Conservation (phyloP, 2,113 vertebrate species). For the Rhombomys opimus region DNA sequence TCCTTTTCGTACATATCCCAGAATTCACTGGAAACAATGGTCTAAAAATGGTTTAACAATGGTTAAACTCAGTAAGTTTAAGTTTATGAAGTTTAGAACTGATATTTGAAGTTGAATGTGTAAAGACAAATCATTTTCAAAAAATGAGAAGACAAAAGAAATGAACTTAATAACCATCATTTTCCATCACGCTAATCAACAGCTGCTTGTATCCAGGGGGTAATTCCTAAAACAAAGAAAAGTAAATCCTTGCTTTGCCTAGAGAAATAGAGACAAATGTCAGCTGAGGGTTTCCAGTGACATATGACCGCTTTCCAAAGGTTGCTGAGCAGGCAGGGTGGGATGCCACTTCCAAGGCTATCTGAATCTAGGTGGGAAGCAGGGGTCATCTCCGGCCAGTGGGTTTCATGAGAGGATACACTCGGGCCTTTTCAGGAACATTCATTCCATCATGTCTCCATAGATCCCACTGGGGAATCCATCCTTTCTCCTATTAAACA, state of each 20-base stretch:
- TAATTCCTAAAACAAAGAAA: slow-evolving; percentile 34
- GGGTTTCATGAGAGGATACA: background rate
- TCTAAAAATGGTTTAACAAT: too few species aligned
- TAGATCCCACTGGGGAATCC: background rate
- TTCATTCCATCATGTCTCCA: background rate
- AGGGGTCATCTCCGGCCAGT: background rate
- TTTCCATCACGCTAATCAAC: background rate
- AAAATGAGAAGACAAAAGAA: slow-evolving; percentile 4
- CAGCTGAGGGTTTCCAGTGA: background rate
- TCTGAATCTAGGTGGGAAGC: background rate
- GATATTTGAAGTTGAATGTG: slow-evolving; percentile 16
- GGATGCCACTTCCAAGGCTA: too few species aligned
- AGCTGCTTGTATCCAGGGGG: background rate
- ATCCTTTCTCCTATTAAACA: background rate
- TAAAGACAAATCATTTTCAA: background rate
- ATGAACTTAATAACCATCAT: background rate
- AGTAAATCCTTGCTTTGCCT: background rate
- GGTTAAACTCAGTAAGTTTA: slow-evolving; percentile 1
- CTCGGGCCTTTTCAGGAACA: background rate
- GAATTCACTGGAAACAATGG: background rate
- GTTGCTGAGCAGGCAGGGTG: background rate
- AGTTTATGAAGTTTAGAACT: background rate
- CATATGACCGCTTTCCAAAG: background rate
- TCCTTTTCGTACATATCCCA: background rate
- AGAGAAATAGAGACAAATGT: background rate